Percentiles rank a stretch among this genome's conserved stretches.
These are phyloP conservation scores for Nephrotoma appendiculata DNA, from an alignment of 2,888 invertebrate species.

Conservation along the genomic window DNA sequence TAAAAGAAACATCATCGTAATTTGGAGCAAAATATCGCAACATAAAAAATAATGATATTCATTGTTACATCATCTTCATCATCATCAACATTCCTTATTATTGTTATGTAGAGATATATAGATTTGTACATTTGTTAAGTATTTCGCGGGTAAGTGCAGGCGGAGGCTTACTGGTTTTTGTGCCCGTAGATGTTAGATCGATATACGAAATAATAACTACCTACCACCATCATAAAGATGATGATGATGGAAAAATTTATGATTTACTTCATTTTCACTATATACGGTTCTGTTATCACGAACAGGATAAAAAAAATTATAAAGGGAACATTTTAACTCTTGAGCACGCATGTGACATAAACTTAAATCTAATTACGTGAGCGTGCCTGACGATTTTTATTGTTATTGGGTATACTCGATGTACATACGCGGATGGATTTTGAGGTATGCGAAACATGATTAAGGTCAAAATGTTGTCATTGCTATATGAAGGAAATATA, in stretches of 20 bases:
- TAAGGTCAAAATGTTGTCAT: too few species aligned
- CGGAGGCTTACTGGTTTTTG: background rate
- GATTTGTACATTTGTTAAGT: background rate
- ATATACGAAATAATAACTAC: background rate
- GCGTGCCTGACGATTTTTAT: background rate
- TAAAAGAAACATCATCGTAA: background rate
- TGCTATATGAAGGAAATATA: too few species aligned
- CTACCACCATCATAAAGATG: background rate
- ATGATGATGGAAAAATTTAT: background rate
- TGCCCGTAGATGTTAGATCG: background rate
- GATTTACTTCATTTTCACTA: background rate
- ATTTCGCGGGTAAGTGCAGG: background rate
- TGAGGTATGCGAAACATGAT: background rate
- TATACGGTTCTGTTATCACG: background rate
- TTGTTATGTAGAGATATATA: background rate
- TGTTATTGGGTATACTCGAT: background rate
- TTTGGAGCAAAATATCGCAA: background rate
- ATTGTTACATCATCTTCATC: background rate
- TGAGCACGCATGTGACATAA: conserved; percentile 1
- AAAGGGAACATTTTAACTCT: background rate
- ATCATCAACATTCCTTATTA: background rate
- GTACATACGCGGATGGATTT: background rate
- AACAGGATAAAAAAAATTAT: background rate
- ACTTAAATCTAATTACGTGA: background rate
- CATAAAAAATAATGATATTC: background rate